phyloP scores from a whole-genome alignment of 1,140 invertebrate species.

The Druon quercuslanigerum region DNA sequence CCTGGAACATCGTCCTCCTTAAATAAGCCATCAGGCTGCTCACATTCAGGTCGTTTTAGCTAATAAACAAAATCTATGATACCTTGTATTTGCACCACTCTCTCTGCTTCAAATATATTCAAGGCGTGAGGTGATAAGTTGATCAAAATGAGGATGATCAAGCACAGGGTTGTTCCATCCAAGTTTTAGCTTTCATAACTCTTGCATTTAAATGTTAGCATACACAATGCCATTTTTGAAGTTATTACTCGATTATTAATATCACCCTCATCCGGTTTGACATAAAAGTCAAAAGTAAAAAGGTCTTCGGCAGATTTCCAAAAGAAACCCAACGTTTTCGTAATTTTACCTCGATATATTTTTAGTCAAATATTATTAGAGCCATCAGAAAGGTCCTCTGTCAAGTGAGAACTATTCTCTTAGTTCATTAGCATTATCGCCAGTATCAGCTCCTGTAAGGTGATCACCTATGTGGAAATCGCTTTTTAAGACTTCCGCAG shows the following conservation, averaged over 20 bases:
- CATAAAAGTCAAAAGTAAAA: neutral
- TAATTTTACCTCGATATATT: neutral
- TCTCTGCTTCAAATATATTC: too few relatives aligned
- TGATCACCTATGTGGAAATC: neutral
- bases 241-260: neutral
- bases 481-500: neutral
- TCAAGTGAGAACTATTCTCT: neutral
- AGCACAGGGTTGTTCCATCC: neutral
- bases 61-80: too few relatives aligned
- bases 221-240: neutral
- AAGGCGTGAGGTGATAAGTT: too few relatives aligned
- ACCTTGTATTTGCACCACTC: too few relatives aligned
- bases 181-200: neutral
- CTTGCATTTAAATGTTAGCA: neutral
- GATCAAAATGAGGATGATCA: neutral
- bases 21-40: too few relatives aligned
- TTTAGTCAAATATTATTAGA: neutral
- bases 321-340: neutral
- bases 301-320: neutral
- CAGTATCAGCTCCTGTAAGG: neutral
- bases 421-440: neutral
- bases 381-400: neutral
- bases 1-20: too few relatives aligned
- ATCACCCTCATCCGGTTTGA: neutral
- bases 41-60: too few relatives aligned